Conservation (phyloP, 2,797 vertebrate genomes). For the Sebastes melanostomus region DNA sequence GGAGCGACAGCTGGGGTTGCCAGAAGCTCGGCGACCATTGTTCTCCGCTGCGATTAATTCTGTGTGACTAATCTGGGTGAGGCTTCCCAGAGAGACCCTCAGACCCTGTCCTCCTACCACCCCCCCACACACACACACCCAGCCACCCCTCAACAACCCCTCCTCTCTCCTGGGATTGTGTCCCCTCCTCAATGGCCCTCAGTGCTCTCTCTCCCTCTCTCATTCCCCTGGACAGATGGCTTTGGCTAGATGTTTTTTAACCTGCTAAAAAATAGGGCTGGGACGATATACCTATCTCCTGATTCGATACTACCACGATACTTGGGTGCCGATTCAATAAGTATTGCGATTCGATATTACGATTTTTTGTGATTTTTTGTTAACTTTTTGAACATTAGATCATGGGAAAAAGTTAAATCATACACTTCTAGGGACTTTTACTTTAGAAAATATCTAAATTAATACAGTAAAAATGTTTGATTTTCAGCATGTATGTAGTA, state of each 20-base stretch:
- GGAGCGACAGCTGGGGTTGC: conserved; percentile 97
- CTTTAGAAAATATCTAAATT: too few species aligned
- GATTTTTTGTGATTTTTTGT: too few species aligned
- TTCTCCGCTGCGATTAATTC: conserved; percentile 94
- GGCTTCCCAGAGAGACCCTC: conserved; percentile 94
- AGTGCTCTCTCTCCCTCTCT: conserved; percentile 37
- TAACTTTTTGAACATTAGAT: rapidly evolving
- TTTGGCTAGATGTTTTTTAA: conserved; percentile 66
- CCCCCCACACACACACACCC: background rate
- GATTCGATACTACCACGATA: too few species aligned
- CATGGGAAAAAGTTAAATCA: too few species aligned
- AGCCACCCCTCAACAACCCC: conserved; percentile 21
- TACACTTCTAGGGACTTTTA: too few species aligned
- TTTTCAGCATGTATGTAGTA: too few species aligned
- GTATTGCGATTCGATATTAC: too few species aligned
- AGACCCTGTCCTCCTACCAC: conserved; percentile 77
- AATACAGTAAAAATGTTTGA: too few species aligned
- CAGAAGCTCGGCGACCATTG: conserved; percentile 92
- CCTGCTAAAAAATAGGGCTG: conserved; percentile 7
- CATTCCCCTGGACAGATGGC: conserved; percentile 83
- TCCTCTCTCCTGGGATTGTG: conserved; percentile 73
- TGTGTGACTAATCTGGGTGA: conserved; percentile 98
- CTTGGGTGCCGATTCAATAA: too few species aligned
- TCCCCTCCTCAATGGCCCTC: conserved; percentile 65
- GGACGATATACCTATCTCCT: too few species aligned